Evolutionary conservation across 1,140 invertebrate genomes (phyloP).

Genomic region (Bombus confusus): DNA sequence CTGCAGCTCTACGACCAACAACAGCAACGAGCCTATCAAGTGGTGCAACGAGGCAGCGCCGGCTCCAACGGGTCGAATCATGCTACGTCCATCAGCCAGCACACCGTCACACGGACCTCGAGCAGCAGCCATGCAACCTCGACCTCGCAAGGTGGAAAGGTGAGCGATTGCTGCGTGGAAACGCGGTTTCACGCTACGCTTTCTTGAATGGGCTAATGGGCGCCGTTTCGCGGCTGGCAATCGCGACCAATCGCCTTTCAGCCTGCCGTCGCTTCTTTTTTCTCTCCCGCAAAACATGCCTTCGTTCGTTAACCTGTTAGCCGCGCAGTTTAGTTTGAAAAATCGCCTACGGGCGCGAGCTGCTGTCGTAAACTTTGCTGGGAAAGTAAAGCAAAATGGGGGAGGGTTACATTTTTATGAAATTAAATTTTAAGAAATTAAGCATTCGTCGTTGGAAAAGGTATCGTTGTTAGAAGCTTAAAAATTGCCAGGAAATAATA

Average conservation of each 20-base stretch:
- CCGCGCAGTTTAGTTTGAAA: too few species aligned
- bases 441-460: too few species aligned
- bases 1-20: constrained; percentile 87
- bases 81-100: constrained; percentile 67
- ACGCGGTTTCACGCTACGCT: constrained; percentile 37
- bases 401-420: too few species aligned
- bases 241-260: neutral
- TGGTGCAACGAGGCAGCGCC: constrained; percentile 85
- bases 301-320: neutral
- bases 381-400: fast-evolving
- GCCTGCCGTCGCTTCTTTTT: neutral
- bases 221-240: constrained; percentile 1
- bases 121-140: constrained; percentile 68
- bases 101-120: constrained; percentile 68
- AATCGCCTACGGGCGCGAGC: too few species aligned
- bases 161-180: constrained; percentile 53
- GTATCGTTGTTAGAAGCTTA: too few species aligned
- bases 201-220: constrained; percentile 29
- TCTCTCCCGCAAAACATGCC: too few species aligned
- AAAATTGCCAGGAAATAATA: too few species aligned
- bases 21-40: constrained; percentile 86
- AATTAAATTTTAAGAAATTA: too few species aligned
- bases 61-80: constrained; percentile 81
- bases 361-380: too few species aligned
- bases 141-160: constrained; percentile 73